phyloP scores from a whole-genome alignment of 2,113 vertebrate genomes.

The Egretta garzetta region DNA sequence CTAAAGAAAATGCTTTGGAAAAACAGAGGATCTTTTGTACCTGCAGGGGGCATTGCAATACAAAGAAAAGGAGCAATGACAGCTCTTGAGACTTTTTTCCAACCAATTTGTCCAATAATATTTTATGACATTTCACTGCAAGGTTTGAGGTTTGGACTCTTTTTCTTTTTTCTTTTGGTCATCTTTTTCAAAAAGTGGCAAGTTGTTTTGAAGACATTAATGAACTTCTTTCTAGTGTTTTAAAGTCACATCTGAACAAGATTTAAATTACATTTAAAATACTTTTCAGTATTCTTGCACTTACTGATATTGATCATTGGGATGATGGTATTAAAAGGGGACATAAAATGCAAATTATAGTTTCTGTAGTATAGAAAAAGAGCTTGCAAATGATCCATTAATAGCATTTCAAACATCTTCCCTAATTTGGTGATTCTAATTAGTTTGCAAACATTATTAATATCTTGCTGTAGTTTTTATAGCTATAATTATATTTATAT shows the following conservation, averaged over 20 bases:
- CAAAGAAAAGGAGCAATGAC: slow-evolving; percentile 7
- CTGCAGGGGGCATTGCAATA: slow-evolving; percentile 72
- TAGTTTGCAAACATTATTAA: background rate
- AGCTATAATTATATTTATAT: background rate
- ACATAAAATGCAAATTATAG: background rate
- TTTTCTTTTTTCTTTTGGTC: background rate
- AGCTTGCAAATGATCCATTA: background rate
- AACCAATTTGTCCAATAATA: background rate
- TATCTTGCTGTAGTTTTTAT: accelerated
- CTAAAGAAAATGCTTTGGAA: background rate
- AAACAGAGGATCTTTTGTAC: background rate
- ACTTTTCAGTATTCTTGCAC: background rate
- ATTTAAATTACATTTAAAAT: background rate
- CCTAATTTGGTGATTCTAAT: background rate
- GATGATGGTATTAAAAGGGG: background rate
- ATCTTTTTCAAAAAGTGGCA: background rate
- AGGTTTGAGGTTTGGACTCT: background rate
- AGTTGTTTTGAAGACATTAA: background rate
- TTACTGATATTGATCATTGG: background rate
- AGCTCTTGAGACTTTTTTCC: background rate
- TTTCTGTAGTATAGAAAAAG: background rate
- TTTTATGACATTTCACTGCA: background rate
- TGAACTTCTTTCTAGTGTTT: background rate
- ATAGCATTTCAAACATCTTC: background rate
- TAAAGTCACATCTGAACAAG: background rate